Evolutionary conservation across 1,140 invertebrate genomes (phyloP).

Genomic region (Caenorhabditis latens): DNA sequence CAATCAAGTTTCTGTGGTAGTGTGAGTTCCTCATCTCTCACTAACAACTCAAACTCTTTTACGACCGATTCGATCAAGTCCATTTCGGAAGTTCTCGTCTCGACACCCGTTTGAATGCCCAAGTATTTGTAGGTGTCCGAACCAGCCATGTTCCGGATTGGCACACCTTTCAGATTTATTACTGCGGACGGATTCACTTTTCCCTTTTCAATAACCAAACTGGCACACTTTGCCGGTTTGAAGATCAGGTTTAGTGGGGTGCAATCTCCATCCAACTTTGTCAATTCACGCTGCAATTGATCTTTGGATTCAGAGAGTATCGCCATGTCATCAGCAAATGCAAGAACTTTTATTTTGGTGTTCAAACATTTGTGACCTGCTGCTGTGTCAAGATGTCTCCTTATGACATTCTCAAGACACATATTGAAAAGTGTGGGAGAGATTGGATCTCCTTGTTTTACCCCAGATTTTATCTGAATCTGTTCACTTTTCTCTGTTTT

Average conservation of each 20-base stretch:
- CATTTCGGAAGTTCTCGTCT: neutral
- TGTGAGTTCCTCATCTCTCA: neutral
- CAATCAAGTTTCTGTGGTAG: neutral
- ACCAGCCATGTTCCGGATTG: neutral
- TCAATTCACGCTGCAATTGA: neutral
- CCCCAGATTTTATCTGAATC: neutral
- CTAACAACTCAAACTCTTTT: neutral
- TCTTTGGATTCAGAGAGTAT: neutral
- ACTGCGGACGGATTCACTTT: neutral
- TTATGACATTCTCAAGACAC: too few species aligned
- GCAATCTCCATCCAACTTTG: neutral
- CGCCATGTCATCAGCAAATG: conserved; percentile 4
- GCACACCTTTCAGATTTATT: neutral
- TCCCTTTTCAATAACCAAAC: neutral
- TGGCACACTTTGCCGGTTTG: conserved; percentile 19
- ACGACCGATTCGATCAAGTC: neutral
- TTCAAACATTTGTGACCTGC: neutral
- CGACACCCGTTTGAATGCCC: neutral
- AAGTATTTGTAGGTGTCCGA: neutral
- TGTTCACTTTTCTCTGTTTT: neutral
- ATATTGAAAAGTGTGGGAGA: neutral
- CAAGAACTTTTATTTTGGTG: neutral
- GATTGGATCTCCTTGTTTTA: conserved; percentile 14
- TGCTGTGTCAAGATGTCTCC: neutral
- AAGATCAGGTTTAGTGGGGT: neutral